Evolutionary conservation across 2,113 vertebrate genomes (phyloP), one percentile per base, ranked within the genome.

Genomic region (Dasypus novemcinctus): DNA sequence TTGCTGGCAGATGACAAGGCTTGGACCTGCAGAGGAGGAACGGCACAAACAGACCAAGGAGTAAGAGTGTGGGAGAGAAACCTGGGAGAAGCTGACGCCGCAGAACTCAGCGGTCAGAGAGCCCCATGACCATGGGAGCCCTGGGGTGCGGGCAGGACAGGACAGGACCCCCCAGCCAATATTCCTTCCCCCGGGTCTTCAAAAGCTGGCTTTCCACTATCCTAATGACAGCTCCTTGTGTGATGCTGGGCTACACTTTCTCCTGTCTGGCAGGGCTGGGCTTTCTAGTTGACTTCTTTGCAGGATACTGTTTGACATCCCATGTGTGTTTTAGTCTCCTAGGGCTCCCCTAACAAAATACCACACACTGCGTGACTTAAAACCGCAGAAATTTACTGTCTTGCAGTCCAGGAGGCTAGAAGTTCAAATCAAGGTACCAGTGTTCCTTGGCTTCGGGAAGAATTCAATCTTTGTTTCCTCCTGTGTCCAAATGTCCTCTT

Each of bases 1-100:
- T 98, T 99, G 97, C 99, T 99, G 97, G 99, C 98, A 69, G 98
- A 98, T 52, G 99, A 98, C 93, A 99, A 98, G 81, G 99, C 99
- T 98, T 99, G 99, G 89, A 98, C 98, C 99, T 99, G 97, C n/a
- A 75, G 89, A 84, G 36, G 81, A 93, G 92, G 81, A 93, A 92
- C 4, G 57, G 72, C 43, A 21, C 46, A 23, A 71, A 23, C 27
- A 38, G 54, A n/a, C n/a, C 13, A 27, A 36, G 7, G 36, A 4
- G 80, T 64, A 2, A 63, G 72, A 84, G 38, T 61, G 33, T 27
- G 14, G 31, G 38, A 94, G 92, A 64, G 74, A 33, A 2, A 2
- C 57, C 3, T 4, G 38, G 76, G 76, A 54, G 43, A 33, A 0
- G 27, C 68, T 20, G 52, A 20, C 21, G 21, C 25, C 14, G 43